A percentile compares a stretch with the other conserved stretches of the same genome.
Evolutionary conservation across 2,113 vertebrate species (phyloP).

Genomic region (Rhynchopsitta pachyrhyncha): DNA sequence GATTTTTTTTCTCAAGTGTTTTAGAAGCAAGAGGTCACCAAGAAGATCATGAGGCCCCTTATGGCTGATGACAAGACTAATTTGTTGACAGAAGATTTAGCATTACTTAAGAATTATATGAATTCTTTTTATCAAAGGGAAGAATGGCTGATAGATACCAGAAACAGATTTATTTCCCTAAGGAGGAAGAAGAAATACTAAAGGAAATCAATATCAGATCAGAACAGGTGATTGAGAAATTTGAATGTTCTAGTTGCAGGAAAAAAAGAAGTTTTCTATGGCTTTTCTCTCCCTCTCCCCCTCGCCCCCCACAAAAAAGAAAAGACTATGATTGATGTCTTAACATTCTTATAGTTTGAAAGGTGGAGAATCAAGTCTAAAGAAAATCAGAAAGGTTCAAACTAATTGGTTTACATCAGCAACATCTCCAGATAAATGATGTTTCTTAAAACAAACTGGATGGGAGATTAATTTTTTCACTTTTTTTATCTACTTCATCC

Average conservation of each 20-base stretch:
- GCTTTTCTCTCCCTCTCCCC: accelerated
- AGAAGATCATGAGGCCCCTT: conserved; percentile 69
- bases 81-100: conserved; percentile 72
- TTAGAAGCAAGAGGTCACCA: conserved; percentile 61
- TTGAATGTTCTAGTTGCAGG: conserved; percentile 3
- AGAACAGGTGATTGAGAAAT: conserved; percentile 68
- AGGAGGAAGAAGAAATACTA: conserved; percentile 64
- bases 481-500: neutral
- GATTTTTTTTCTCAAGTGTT: conserved; percentile 45
- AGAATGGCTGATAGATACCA: conserved; percentile 66
- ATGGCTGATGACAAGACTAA: conserved; percentile 70
- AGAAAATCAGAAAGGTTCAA: neutral
- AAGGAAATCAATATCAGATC: conserved; percentile 69
- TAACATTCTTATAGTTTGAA: neutral
- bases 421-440: neutral
- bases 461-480: neutral
- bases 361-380: neutral
- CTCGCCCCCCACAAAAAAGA: neutral
- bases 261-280: neutral
- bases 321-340: neutral
- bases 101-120: conserved; percentile 71
- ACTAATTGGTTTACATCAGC: neutral
- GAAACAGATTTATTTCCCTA: conserved; percentile 70
- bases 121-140: conserved; percentile 70
- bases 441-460: neutral